Evolutionary conservation across 2,113 vertebrate species (phyloP).

Genomic region (Coregonus clupeaformis): DNA sequence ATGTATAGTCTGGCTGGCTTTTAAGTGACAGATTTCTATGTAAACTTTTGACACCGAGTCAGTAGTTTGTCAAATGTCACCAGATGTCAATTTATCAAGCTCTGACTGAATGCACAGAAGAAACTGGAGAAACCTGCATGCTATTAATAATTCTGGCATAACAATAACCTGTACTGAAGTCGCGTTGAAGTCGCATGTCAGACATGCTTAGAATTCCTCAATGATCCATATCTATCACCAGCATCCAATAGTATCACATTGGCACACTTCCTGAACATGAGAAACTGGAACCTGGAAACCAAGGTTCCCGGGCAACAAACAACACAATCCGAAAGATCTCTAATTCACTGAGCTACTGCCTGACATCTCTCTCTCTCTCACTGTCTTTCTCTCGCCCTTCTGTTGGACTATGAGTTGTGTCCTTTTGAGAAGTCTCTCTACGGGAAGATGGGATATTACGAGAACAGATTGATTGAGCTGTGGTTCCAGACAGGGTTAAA

Average conservation of each 20-base stretch:
- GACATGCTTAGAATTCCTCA: constrained; percentile 45
- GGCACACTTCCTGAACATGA: too few relatives aligned
- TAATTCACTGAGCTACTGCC: too few relatives aligned
- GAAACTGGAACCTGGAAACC: too few relatives aligned
- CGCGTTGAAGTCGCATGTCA: constrained; percentile 29
- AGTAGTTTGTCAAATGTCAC: too few relatives aligned
- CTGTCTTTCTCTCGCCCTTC: too few relatives aligned
- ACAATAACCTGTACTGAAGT: constrained; percentile 2
- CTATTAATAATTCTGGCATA: too few relatives aligned
- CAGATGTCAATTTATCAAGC: not conserved
- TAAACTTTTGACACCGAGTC: too few relatives aligned
- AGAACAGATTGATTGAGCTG: not conserved
- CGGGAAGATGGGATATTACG: not conserved
- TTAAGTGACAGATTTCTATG: too few relatives aligned
- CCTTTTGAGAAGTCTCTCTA: not conserved
- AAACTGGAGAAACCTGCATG: not conserved
- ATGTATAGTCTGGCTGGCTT: too few relatives aligned
- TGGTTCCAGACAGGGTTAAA: not conserved
- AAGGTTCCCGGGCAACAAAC: too few relatives aligned
- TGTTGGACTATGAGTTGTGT: not conserved
- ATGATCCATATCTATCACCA: not conserved
- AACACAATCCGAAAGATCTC: not conserved
- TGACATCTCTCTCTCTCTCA: not conserved
- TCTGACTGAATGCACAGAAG: not conserved
- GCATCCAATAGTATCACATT: too few relatives aligned